Percentiles rank a stretch among this genome's conserved stretches.
phyloP scores from a whole-genome alignment of 1,140 invertebrate genomes.

The Eubasilissa regina region DNA sequence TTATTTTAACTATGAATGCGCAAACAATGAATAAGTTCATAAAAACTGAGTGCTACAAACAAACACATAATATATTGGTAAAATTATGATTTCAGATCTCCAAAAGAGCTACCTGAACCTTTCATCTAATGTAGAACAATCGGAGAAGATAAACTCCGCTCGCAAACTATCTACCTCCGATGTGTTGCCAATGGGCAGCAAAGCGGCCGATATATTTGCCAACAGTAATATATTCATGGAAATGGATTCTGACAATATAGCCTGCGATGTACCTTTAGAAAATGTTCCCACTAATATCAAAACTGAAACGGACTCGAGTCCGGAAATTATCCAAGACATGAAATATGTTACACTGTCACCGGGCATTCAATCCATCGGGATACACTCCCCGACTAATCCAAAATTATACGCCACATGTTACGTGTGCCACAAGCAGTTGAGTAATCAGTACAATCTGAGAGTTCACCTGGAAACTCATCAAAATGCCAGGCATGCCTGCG shows the following conservation, averaged over 20 bases:
- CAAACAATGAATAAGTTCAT: neutral
- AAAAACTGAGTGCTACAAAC: neutral
- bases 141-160: slow-evolving; percentile 32
- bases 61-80: neutral
- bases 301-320: slow-evolving; percentile 52
- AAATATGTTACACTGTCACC: slow-evolving; percentile 53
- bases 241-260: slow-evolving; percentile 49
- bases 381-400: slow-evolving; percentile 59
- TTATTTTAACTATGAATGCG: too few relatives aligned
- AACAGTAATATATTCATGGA: slow-evolving; percentile 59
- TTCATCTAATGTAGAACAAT: slow-evolving; percentile 17
- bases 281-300: slow-evolving; percentile 54
- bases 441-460: slow-evolving; percentile 91
- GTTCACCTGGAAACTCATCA: slow-evolving; percentile 93
- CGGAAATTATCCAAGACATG: slow-evolving; percentile 53
- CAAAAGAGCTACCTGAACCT: slow-evolving; percentile 50
- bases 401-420: slow-evolving; percentile 80
- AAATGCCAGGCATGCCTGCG: slow-evolving; percentile 84
- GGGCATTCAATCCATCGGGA: slow-evolving; percentile 48
- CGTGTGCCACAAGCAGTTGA: slow-evolving; percentile 88
- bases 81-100: slow-evolving; percentile 48
- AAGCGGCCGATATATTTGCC: slow-evolving; percentile 55
- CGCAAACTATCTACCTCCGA: slow-evolving; percentile 28
- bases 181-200: slow-evolving; percentile 32
- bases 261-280: slow-evolving; percentile 57